Percentiles rank a stretch among this genome's conserved stretches.
phyloP scores from a whole-genome alignment of 2,888 invertebrate genomes.

The Elysia crispata region DNA sequence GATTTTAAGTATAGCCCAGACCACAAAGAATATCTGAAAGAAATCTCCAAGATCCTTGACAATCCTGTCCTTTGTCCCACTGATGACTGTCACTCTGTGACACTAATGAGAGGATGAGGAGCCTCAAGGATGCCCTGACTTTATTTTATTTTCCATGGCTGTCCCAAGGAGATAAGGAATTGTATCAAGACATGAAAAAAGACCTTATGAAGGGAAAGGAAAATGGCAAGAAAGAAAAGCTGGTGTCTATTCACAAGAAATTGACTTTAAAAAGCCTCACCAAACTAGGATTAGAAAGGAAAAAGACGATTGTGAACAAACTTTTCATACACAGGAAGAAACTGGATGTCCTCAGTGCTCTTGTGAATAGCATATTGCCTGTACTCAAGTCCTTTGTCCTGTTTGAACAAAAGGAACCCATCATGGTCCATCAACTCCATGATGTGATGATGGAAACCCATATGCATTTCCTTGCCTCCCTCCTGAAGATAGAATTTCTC shows the following conservation, averaged over 20 bases:
- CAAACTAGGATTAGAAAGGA: neutral
- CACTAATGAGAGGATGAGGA: constrained; percentile 12
- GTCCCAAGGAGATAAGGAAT: constrained; percentile 7
- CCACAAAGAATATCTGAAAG: neutral
- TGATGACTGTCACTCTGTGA: constrained; percentile 10
- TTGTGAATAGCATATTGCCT: neutral
- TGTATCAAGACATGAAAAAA: constrained; percentile 1
- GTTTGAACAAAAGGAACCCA: too few relatives aligned
- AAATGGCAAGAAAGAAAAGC: too few relatives aligned
- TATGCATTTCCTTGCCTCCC: too few relatives aligned
- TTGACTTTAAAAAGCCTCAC: too few relatives aligned
- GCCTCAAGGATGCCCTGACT: constrained; percentile 6
- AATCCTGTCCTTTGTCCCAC: constrained; percentile 23
- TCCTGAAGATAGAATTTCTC: too few relatives aligned
- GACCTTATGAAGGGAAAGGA: constrained; percentile 10
- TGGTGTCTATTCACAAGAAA: neutral
- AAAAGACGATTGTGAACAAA: neutral
- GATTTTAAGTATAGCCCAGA: constrained; percentile 20
- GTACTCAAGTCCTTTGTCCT: too few relatives aligned
- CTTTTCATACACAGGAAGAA: neutral
- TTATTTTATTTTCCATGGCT: constrained; percentile 16
- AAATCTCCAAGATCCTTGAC: constrained; percentile 15
- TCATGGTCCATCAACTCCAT: too few relatives aligned
- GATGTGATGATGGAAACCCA: too few relatives aligned
- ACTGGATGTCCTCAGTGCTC: neutral